These are phyloP conservation scores for Trachymyrmex cornetzi DNA, from an alignment of 1,140 invertebrate genomes.

Conservation along the genomic window DNA sequence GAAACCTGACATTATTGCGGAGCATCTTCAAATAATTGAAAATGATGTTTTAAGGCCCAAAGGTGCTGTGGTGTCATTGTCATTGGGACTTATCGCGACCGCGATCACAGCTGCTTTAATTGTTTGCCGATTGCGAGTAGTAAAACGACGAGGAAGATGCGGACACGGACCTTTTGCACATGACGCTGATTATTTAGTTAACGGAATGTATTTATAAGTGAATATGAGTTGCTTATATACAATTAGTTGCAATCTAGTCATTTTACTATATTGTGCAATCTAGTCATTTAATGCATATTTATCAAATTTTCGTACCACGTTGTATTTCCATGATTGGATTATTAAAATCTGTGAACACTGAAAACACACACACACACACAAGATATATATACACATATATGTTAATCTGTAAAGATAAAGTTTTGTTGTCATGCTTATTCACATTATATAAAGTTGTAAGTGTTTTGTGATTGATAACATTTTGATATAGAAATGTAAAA, in stretches of 20 bases:
- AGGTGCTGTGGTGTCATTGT: slow-evolving; percentile 94
- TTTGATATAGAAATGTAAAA: slow-evolving; percentile 45
- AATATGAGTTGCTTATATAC: slow-evolving; percentile 5
- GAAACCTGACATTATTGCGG: slow-evolving; percentile 46
- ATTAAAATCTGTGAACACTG: background rate
- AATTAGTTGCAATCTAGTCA: slow-evolving; percentile 48
- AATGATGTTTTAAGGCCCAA: slow-evolving; percentile 90
- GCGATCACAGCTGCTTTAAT: slow-evolving; percentile 92
- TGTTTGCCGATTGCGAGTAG: slow-evolving; percentile 92
- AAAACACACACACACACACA: no score
- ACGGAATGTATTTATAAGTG: slow-evolving; percentile 97
- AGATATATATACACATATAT: background rate
- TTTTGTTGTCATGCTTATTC: slow-evolving; percentile 12
- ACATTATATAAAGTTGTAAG: slow-evolving; percentile 3
- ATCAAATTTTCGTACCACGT: slow-evolving; percentile 59
- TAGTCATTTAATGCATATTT: background rate
- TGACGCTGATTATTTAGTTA: slow-evolving; percentile 98
- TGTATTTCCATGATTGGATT: background rate
- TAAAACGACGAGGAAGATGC: slow-evolving; percentile 91
- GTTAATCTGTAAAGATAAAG: background rate
- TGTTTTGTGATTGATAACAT: slow-evolving; percentile 15
- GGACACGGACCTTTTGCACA: slow-evolving; percentile 95
- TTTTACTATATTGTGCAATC: slow-evolving; percentile 11
- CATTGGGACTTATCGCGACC: slow-evolving; percentile 88
- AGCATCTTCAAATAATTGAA: slow-evolving; percentile 80